Conservation (phyloP, 2,113 vertebrate genomes). For the Coptodon rendalli region DNA sequence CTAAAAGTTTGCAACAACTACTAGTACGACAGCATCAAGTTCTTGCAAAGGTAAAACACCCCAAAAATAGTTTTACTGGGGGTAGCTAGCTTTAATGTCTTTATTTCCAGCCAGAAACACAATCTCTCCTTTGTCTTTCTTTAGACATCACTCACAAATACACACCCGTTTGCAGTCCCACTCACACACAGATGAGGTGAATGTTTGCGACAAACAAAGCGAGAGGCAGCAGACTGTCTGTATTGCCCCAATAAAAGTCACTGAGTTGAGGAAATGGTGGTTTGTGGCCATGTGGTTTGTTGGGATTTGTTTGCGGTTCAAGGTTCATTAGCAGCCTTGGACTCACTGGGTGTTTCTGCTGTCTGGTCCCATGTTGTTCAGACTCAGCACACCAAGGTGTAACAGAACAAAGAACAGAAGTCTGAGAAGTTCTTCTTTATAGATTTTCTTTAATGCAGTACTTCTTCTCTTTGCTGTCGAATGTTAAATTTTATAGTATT, state of each 20-base stretch:
- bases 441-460: neutral
- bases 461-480: neutral
- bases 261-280: slow-evolving; percentile 28
- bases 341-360: slow-evolving; percentile 45
- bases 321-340: slow-evolving; percentile 69
- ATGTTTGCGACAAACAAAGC: slow-evolving; percentile 14
- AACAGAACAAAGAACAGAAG: neutral
- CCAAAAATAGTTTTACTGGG: slow-evolving; percentile 20
- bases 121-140: slow-evolving; percentile 7
- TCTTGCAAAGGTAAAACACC: neutral
- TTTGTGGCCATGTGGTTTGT: slow-evolving; percentile 8
- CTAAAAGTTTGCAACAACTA: neutral
- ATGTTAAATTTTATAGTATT: neutral
- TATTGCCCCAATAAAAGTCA: slow-evolving; percentile 64
- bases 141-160: slow-evolving; percentile 11
- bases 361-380: slow-evolving; percentile 46
- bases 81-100: slow-evolving; percentile 34
- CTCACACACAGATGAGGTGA: neutral
- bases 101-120: slow-evolving; percentile 31
- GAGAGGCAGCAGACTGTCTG: slow-evolving; percentile 46
- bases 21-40: neutral
- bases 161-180: neutral
- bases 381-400: slow-evolving; percentile 10
- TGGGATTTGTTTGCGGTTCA: slow-evolving; percentile 55
- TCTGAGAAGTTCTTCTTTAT: neutral